Evolutionary conservation across 1,140 invertebrate species (phyloP), one percentile per base, ranked within the genome.

Genomic region (Pseudomyrmex dendroicus): DNA sequence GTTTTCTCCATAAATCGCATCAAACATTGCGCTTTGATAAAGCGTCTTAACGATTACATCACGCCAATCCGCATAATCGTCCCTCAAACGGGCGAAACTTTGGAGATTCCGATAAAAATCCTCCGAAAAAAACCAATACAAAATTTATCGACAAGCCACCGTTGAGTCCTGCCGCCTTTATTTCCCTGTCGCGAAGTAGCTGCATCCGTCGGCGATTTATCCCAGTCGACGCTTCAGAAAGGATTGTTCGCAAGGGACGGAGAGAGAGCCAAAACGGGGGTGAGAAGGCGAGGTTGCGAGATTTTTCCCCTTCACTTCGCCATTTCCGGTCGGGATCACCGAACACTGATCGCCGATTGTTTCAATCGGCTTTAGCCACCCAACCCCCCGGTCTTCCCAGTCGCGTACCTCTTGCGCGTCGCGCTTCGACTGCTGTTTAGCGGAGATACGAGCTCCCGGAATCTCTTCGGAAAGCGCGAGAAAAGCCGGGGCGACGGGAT

Each of bases 281-380:
- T 52, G 50, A 35, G 50, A 52, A 13, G 13, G 50, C 13, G 50
- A 52, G 50, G 50, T 13, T 52, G 9, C 10, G 13, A 52, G 50
- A 52, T 52, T 52, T 52, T 35, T 5, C 50, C 50, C 13, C 15
- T 67, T 61, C 59, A 25, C 73, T 73, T 22, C 46, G 52, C 84
- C 59, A 86, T 89, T 89, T 86, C 82, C 84, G 67, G 88, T 46
- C 44, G 66, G 82, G 84, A 89, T 89, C 87, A 89, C 72, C 76
- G 82, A 89, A 88, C 88, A 89, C 70, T 84, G 88, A 89, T 89
- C 87, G 87, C 50, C 87, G 87, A 89, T 89, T 89, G 87, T 89
- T 89, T 89, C 84, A 88, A 89, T 89, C 88, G 87, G 82, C 87
- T 89, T 89, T 88, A 86, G 50, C 78, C 80, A 84, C 64, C 61